Percentiles rank a stretch among this genome's conserved stretches.
phyloP scores from a whole-genome alignment of 2,797 vertebrate species.

The Eulemur rubriventer region DNA sequence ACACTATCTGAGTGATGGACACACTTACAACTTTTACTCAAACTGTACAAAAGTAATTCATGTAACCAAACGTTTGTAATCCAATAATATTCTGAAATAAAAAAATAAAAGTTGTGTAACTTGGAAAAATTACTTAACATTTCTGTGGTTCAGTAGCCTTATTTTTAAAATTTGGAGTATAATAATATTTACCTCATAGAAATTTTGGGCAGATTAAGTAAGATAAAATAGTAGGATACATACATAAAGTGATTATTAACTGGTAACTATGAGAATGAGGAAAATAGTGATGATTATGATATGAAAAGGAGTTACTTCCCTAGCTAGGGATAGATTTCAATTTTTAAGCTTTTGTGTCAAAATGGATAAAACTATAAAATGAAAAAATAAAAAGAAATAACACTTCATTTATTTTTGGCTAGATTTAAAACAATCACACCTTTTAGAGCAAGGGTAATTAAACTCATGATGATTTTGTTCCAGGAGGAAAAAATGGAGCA shows the following conservation, averaged over 20 bases:
- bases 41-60: too few relatives aligned
- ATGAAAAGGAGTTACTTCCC: not conserved
- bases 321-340: not conserved
- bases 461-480: constrained; percentile 11
- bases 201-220: not conserved
- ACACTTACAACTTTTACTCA: too few relatives aligned
- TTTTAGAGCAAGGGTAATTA: not conserved
- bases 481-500: not conserved
- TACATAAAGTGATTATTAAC: not conserved
- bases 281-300: not conserved
- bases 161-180: not conserved
- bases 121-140: not conserved
- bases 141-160: not conserved
- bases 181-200: not conserved
- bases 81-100: too few relatives aligned
- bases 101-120: not conserved
- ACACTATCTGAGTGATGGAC: too few relatives aligned
- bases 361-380: not conserved
- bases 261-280: not conserved
- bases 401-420: not conserved
- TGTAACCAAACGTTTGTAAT: too few relatives aligned
- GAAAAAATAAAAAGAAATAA: not conserved
- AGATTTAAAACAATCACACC: not conserved
- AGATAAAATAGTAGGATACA: not conserved
- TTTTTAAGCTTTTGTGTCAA: not conserved